Evolutionary conservation across 2,888 invertebrate genomes (phyloP).

Genomic region (Orthosia incerta): DNA sequence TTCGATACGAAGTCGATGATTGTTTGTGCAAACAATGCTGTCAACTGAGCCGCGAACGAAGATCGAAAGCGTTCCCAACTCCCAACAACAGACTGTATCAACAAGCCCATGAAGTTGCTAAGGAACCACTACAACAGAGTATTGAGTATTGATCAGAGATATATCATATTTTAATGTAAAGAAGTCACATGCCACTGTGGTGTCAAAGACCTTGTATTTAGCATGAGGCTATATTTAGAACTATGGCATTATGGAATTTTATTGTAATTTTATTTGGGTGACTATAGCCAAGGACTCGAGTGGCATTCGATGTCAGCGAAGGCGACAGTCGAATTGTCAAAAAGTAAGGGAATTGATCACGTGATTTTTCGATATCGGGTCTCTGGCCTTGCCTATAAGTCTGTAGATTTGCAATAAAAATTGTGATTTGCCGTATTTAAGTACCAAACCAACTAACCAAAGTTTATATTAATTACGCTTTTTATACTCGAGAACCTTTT

Average conservation of each 20-base stretch:
- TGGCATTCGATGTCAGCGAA: too few relatives aligned
- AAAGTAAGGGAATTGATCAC: too few relatives aligned
- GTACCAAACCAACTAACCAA: too few relatives aligned
- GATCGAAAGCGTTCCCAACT: constrained; percentile 64
- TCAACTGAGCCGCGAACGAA: constrained; percentile 48
- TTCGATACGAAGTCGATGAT: constrained; percentile 65
- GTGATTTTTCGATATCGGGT: too few relatives aligned
- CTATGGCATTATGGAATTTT: not conserved
- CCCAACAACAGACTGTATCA: constrained; percentile 60
- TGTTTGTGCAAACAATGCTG: constrained; percentile 71
- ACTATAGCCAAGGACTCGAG: not conserved
- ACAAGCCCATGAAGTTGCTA: constrained; percentile 72
- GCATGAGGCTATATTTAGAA: constrained; percentile 10
- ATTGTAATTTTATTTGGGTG: not conserved
- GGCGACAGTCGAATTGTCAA: too few relatives aligned
- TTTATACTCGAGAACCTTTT: constrained; percentile 4
- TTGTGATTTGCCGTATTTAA: not conserved
- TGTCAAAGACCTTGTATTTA: constrained; percentile 18
- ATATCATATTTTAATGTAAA: constrained; percentile 12
- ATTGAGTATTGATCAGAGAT: constrained; percentile 40
- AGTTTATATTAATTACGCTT: too few relatives aligned
- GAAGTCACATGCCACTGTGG: constrained; percentile 17
- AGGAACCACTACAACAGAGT: constrained; percentile 57
- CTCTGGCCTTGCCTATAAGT: not conserved
- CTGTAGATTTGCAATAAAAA: not conserved